Percentiles rank a stretch among this genome's conserved stretches.
Conservation (phyloP, 1,140 invertebrate genomes). For the Alviniconcha marisindica region DNA sequence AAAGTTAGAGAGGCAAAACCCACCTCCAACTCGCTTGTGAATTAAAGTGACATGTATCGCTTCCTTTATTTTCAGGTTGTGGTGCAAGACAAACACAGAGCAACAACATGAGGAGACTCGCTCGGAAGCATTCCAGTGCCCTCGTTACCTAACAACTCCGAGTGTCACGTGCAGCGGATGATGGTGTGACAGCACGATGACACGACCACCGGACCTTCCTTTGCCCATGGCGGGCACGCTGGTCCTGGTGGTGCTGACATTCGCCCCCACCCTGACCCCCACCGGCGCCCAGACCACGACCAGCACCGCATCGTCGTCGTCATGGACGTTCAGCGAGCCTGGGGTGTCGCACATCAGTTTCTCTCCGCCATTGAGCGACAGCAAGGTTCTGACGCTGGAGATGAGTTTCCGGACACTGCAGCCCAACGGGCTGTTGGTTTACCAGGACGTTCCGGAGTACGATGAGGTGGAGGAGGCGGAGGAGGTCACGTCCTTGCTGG, state of each 20-base stretch:
- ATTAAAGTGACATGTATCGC: too few relatives aligned
- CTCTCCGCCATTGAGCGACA: neutral
- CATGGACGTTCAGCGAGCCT: slow-evolving; percentile 9
- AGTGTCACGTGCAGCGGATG: neutral
- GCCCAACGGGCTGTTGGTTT: neutral
- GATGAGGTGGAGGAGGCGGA: neutral
- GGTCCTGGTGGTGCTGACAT: neutral
- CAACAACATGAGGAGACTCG: too few relatives aligned
- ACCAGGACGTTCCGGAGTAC: neutral
- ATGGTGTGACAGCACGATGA: slow-evolving; percentile 7
- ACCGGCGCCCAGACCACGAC: neutral
- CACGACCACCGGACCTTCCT: neutral
- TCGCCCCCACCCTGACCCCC: neutral
- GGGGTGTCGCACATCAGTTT: slow-evolving; percentile 14
- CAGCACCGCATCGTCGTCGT: neutral
- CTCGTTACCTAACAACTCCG: too few relatives aligned
- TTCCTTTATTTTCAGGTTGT: too few relatives aligned
- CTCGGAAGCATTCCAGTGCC: too few relatives aligned
- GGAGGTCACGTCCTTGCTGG: neutral
- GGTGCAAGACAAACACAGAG: too few relatives aligned
- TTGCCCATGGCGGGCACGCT: neutral
- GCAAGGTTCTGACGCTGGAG: neutral
- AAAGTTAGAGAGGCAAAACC: too few relatives aligned
- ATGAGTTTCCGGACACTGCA: neutral
- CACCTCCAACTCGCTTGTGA: too few relatives aligned